phyloP scores from a whole-genome alignment of 2,888 invertebrate genomes.

The Agrotis puta region DNA sequence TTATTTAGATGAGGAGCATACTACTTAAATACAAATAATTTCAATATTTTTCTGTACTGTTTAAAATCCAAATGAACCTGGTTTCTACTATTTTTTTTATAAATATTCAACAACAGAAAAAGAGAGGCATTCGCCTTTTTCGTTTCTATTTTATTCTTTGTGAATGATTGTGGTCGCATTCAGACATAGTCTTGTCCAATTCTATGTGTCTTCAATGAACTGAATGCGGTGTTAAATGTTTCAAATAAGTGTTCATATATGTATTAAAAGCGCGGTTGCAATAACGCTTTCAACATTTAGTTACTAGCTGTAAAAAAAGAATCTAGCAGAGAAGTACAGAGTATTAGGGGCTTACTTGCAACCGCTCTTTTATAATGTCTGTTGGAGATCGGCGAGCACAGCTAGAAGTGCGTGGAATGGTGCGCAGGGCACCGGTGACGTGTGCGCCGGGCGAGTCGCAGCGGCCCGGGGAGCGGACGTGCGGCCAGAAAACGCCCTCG shows the following conservation, averaged over 20 bases:
- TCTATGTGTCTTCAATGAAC: slow-evolving; percentile 83
- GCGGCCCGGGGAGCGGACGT: slow-evolving; percentile 78
- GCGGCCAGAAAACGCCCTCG: slow-evolving; percentile 98
- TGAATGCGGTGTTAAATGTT: slow-evolving; percentile 86
- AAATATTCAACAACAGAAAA: slow-evolving; percentile 71
- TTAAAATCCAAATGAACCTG: neutral
- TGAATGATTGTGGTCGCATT: slow-evolving; percentile 85
- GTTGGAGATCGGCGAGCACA: slow-evolving; percentile 79
- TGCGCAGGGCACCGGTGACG: slow-evolving; percentile 85
- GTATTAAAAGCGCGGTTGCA: slow-evolving; percentile 81
- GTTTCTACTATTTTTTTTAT: neutral
- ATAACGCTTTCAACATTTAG: slow-evolving; percentile 50
- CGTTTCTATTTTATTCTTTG: slow-evolving; percentile 79
- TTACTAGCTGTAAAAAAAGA: slow-evolving; percentile 11
- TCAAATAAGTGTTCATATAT: slow-evolving; percentile 62
- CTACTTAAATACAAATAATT: neutral
- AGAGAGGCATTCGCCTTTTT: slow-evolving; percentile 80
- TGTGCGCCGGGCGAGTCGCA: slow-evolving; percentile 79
- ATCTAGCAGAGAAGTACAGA: slow-evolving; percentile 11
- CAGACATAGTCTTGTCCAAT: slow-evolving; percentile 81
- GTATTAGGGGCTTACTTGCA: slow-evolving; percentile 72
- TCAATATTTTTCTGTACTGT: no score
- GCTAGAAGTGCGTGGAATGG: slow-evolving; percentile 85
- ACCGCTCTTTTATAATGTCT: slow-evolving; percentile 82
- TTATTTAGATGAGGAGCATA: neutral